phyloP scores from a whole-genome alignment of 2,888 invertebrate species.

The Aethes cnicana region DNA sequence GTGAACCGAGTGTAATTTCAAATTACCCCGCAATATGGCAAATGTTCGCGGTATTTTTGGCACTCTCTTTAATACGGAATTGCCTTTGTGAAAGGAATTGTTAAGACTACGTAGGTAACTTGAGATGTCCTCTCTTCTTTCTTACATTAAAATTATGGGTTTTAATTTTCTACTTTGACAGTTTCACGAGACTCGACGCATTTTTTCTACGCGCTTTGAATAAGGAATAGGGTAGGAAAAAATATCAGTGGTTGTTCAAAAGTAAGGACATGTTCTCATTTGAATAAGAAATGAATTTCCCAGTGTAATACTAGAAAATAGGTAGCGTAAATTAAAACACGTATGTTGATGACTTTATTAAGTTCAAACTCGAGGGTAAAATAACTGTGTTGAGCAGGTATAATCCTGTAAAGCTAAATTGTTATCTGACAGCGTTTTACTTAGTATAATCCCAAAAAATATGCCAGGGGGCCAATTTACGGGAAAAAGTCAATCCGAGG shows the following conservation, averaged over 20 bases:
- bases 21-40: slow-evolving; percentile 55
- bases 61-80: slow-evolving; percentile 56
- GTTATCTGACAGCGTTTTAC: too few relatives aligned
- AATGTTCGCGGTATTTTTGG: slow-evolving; percentile 49
- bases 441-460: too few relatives aligned
- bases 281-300: too few relatives aligned
- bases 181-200: slow-evolving; percentile 16
- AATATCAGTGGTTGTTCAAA: too few relatives aligned
- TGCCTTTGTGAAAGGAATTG: slow-evolving; percentile 38
- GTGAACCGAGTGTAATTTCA: slow-evolving; percentile 59
- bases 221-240: background rate
- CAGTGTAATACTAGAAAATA: too few relatives aligned
- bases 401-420: background rate
- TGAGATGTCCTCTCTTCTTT: slow-evolving; percentile 21
- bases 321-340: too few relatives aligned
- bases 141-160: slow-evolving; percentile 18
- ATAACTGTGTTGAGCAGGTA: background rate
- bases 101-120: slow-evolving; percentile 25
- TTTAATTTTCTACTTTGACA: slow-evolving; percentile 29
- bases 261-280: too few relatives aligned
- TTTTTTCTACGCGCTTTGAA: slow-evolving; percentile 9
- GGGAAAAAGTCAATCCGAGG: background rate
- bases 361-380: too few relatives aligned
- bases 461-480: too few relatives aligned
- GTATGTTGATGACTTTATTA: too few relatives aligned